These are phyloP conservation scores for Aphaenogaster rudis DNA, from an alignment of 1,140 invertebrate species.

Conservation along the genomic window DNA sequence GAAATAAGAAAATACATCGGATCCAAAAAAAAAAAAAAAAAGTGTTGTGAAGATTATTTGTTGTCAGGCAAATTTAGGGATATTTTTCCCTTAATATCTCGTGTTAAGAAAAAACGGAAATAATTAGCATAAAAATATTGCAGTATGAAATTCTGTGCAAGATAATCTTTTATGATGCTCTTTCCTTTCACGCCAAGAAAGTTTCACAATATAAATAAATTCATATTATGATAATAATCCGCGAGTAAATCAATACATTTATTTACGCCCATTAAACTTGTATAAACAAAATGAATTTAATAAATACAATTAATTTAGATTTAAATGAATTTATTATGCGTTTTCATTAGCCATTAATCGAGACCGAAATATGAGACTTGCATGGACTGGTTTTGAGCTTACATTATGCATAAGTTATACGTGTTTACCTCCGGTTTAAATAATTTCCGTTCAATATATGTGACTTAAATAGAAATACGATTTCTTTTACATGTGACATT, in stretches of 20 bases:
- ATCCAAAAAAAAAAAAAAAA: no score
- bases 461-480: not conserved
- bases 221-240: not conserved
- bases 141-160: not conserved
- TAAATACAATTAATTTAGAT: not conserved
- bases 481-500: not conserved
- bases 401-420: not conserved
- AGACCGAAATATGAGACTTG: not conserved
- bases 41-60: not conserved
- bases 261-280: not conserved
- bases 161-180: not conserved
- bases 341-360: not conserved
- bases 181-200: not conserved
- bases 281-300: not conserved
- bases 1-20: no score
- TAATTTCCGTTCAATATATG: not conserved
- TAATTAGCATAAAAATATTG: not conserved
- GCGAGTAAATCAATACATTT: not conserved
- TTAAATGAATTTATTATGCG: not conserved
- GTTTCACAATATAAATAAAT: not conserved
- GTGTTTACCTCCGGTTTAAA: conserved; percentile 6
- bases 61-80: not conserved
- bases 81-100: not conserved
- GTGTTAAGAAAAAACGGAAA: not conserved
- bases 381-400: not conserved